Evolutionary conservation across 2,113 vertebrate genomes (phyloP).

Genomic region (Trochalopteron elliotii): DNA sequence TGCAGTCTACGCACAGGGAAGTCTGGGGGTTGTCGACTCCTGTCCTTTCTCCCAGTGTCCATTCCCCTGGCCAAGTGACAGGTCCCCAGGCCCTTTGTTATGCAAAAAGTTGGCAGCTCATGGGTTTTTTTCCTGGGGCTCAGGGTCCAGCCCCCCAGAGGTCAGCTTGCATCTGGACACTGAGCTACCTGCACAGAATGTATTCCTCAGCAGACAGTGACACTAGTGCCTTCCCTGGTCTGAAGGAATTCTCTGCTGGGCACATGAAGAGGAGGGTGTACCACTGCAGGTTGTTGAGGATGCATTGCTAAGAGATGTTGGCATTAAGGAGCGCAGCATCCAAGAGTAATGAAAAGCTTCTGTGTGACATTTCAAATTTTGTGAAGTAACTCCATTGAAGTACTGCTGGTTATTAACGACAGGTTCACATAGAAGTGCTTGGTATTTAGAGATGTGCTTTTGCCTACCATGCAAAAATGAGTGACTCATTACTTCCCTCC

Average conservation of each 20-base stretch:
- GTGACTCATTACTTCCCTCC: neutral
- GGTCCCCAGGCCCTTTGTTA: neutral
- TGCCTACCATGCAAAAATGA: neutral
- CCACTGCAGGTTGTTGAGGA: neutral
- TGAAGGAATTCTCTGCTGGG: neutral
- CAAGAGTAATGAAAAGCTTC: neutral
- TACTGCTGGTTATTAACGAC: neutral
- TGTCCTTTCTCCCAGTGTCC: neutral
- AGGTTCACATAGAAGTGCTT: accelerated
- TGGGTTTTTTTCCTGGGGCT: neutral
- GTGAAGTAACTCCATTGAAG: neutral
- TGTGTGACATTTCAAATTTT: neutral
- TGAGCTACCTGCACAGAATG: neutral
- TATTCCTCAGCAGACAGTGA: neutral
- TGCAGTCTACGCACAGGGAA: neutral
- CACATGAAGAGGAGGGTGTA: neutral
- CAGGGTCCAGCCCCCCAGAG: neutral
- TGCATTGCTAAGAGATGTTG: neutral
- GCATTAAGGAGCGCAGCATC: neutral
- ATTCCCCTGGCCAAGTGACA: neutral
- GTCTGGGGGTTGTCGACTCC: accelerated
- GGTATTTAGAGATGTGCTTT: neutral
- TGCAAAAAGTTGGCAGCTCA: neutral
- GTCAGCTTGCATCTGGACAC: neutral
- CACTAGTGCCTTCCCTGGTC: neutral